These are phyloP conservation scores for Plagiodera versicolora DNA, from an alignment of 2,888 invertebrate species.

Conservation along the genomic window DNA sequence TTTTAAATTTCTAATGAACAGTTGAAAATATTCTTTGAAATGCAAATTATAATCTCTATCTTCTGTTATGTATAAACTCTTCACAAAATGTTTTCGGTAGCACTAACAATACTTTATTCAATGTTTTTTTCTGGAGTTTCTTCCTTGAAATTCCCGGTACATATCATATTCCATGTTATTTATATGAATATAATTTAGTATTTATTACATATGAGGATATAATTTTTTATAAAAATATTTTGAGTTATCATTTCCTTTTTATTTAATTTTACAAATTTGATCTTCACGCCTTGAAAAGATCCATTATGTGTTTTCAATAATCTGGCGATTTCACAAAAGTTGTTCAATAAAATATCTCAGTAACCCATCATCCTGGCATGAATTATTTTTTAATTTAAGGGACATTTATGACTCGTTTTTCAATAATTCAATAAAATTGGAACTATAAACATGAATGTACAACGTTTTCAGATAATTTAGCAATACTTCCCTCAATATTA, in stretches of 20 bases:
- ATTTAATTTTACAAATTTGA: not conserved
- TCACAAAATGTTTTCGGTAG: slow-evolving; percentile 45
- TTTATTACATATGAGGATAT: slow-evolving; percentile 15
- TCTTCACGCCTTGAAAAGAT: not conserved
- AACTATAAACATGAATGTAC: too few relatives aligned
- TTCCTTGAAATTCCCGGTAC: slow-evolving; percentile 3
- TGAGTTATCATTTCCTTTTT: slow-evolving; percentile 17
- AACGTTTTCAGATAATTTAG: too few relatives aligned
- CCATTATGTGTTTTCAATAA: too few relatives aligned
- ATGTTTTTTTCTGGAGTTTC: not conserved
- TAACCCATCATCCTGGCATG: too few relatives aligned
- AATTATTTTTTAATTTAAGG: too few relatives aligned
- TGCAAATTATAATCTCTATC: slow-evolving; percentile 37
- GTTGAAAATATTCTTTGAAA: slow-evolving; percentile 15
- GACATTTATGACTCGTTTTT: too few relatives aligned
- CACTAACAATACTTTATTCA: slow-evolving; percentile 37
- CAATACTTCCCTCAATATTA: too few relatives aligned
- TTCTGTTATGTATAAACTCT: slow-evolving; percentile 38
- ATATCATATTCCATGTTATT: slow-evolving; percentile 26
- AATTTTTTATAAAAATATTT: not conserved
- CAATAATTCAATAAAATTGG: too few relatives aligned
- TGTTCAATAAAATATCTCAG: too few relatives aligned
- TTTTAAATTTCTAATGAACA: slow-evolving; percentile 6
- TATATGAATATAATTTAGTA: slow-evolving; percentile 13
- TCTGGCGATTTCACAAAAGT: too few relatives aligned